A percentile compares a stretch with the other conserved stretches of the same genome.
These are phyloP conservation scores for Cyprinella venusta DNA, from an alignment of 2,797 vertebrate species.

Conservation along the genomic window DNA sequence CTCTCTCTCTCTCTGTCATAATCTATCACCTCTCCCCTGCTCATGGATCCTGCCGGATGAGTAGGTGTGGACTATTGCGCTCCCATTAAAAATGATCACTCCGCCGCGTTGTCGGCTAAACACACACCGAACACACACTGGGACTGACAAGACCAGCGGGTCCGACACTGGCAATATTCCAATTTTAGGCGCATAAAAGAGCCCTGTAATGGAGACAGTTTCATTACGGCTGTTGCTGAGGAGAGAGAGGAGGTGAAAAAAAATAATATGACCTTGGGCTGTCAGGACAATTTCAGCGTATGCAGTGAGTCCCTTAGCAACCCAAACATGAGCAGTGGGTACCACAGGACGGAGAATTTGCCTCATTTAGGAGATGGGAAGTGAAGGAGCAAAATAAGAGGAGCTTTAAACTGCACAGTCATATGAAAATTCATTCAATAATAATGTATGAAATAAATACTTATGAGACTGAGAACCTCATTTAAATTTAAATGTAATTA, in stretches of 20 bases:
- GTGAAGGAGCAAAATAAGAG: conserved; percentile 3
- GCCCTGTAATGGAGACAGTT: conserved; percentile 52
- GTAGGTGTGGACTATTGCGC: conserved; percentile 28
- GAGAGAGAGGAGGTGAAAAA: conserved; percentile 37
- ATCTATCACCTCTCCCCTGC: background rate
- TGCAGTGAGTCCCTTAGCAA: conserved; percentile 49
- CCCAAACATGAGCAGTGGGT: conserved; percentile 45
- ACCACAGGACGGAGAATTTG: conserved; percentile 18
- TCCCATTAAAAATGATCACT: conserved; percentile 55
- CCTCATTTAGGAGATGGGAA: conserved; percentile 38
- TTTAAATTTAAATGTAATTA: background rate
- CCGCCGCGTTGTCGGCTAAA: conserved; percentile 20
- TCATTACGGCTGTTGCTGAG: conserved; percentile 51
- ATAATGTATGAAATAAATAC: background rate
- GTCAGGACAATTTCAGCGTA: conserved; percentile 53
- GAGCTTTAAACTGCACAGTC: background rate
- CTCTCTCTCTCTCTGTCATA: conserved; percentile 2
- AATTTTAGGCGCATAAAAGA: conserved; percentile 51
- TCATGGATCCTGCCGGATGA: conserved; percentile 27
- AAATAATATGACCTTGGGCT: conserved; percentile 57
- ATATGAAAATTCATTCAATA: background rate
- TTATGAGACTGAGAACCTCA: background rate
- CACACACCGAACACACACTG: conserved; percentile 42
- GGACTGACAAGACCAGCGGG: conserved; percentile 40
- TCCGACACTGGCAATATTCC: conserved; percentile 42